Conservation (phyloP, 2,797 vertebrate species). For the Denticeps clupeoides region DNA sequence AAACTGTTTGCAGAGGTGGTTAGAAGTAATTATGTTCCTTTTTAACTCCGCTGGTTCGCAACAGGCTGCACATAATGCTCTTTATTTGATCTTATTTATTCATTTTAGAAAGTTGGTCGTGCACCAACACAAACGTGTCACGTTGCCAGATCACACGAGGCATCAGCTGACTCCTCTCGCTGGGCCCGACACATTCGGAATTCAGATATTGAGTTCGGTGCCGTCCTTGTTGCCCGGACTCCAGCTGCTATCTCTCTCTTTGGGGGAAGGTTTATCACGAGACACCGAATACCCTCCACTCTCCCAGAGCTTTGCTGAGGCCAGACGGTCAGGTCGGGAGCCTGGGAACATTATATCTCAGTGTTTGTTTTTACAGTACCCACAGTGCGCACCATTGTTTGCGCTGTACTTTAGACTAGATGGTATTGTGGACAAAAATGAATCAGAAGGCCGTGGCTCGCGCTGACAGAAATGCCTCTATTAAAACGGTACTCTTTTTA, state of each 20-base stretch:
- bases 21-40: not conserved
- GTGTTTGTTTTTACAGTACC: conserved; percentile 4
- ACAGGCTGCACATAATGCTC: not conserved
- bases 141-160: not conserved
- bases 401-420: not conserved
- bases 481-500: too few species aligned
- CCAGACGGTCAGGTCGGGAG: not conserved
- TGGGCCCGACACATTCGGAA: conserved; percentile 4
- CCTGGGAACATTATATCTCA: not conserved
- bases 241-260: not conserved
- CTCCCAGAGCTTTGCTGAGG: not conserved
- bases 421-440: not conserved
- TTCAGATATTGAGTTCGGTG: not conserved
- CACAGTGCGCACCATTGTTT: not conserved
- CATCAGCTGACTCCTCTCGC: not conserved
- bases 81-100: not conserved
- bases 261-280: not conserved
- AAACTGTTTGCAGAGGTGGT: conserved; percentile 5
- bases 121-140: too few species aligned
- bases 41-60: conserved; percentile 8
- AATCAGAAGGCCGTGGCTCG: too few species aligned
- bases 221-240: not conserved
- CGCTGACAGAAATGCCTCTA: too few species aligned
- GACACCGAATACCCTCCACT: not conserved
- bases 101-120: too few species aligned